Conservation (phyloP, 2,888 invertebrate genomes). For the Chesias legatella region DNA sequence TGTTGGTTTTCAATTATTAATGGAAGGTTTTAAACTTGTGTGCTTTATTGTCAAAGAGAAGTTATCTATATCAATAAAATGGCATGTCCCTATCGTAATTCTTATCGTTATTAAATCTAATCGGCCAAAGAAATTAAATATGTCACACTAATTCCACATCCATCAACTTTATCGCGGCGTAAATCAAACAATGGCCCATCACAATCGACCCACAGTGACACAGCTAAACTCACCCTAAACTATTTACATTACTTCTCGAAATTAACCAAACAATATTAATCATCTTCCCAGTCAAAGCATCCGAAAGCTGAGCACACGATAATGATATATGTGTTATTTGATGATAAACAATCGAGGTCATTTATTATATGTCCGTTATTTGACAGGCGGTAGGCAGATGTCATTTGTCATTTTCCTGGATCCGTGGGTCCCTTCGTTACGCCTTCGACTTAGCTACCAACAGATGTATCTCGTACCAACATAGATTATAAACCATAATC, state of each 20-base stretch:
- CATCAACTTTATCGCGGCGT: slow-evolving; percentile 30
- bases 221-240: slow-evolving; percentile 64
- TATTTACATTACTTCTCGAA: slow-evolving; percentile 71
- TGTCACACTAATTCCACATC: slow-evolving; percentile 33
- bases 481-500: slow-evolving; percentile 39
- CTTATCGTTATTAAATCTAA: too few relatives aligned
- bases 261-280: slow-evolving; percentile 80
- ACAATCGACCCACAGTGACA: slow-evolving; percentile 65
- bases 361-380: slow-evolving; percentile 84
- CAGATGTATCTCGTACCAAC: slow-evolving; percentile 51
- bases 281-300: slow-evolving; percentile 63
- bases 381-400: slow-evolving; percentile 85
- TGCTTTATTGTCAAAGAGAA: too few relatives aligned
- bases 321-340: slow-evolving; percentile 81
- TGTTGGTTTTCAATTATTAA: too few relatives aligned
- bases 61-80: too few relatives aligned
- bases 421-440: slow-evolving; percentile 80
- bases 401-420: slow-evolving; percentile 84
- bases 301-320: slow-evolving; percentile 72
- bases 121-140: slow-evolving; percentile 18
- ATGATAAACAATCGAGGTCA: slow-evolving; percentile 83
- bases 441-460: slow-evolving; percentile 76
- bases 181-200: slow-evolving; percentile 46
- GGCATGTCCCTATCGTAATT: too few relatives aligned
- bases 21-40: too few relatives aligned